Conservation (phyloP, 2,113 vertebrate species). For the Eira barbara region DNA sequence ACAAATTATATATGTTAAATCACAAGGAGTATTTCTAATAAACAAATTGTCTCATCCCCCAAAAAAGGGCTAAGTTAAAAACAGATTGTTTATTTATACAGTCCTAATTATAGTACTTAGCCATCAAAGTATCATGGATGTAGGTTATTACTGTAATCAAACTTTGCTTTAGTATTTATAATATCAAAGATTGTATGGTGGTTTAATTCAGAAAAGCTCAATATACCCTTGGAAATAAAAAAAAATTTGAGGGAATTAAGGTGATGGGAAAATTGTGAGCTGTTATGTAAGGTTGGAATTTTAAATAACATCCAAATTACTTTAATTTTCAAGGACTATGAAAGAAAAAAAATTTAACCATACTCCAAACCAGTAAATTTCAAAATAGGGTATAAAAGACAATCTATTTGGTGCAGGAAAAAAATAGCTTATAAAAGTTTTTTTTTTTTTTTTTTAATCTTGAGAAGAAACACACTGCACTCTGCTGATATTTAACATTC, state of each 20-base stretch:
- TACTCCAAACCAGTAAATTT: neutral
- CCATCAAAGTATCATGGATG: neutral
- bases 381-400: neutral
- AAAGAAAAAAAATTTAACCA: neutral
- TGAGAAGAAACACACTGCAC: neutral
- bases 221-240: neutral
- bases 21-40: conserved; percentile 22
- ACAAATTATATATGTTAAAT: neutral
- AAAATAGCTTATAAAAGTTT: neutral
- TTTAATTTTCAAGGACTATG: neutral
- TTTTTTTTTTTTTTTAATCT: neutral
- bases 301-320: neutral
- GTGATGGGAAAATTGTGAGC: neutral
- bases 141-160: neutral
- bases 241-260: neutral
- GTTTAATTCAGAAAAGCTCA: neutral
- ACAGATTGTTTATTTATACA: neutral
- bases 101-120: neutral
- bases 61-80: neutral
- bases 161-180: neutral
- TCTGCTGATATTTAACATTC: neutral
- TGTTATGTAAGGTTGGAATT: neutral
- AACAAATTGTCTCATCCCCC: neutral
- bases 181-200: neutral
- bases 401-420: neutral